phyloP scores from a whole-genome alignment of 2,113 vertebrate genomes.

The Onychorhynchus coronatus region DNA sequence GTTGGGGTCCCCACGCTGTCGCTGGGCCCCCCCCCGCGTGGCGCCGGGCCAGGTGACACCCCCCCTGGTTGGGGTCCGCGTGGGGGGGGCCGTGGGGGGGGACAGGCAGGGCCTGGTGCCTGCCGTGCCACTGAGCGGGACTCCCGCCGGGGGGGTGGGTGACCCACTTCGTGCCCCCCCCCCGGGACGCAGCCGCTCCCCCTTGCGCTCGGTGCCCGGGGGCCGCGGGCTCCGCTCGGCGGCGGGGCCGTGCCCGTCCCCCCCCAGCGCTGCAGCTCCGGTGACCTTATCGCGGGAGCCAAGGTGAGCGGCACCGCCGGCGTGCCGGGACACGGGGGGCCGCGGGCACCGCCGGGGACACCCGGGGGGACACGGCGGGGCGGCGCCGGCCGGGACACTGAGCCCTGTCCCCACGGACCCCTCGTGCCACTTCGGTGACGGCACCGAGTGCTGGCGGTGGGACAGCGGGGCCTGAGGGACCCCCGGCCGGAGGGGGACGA shows the following conservation, averaged over 20 bases:
- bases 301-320: conserved; percentile 15
- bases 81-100: neutral
- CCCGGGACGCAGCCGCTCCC: neutral
- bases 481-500: rapidly evolving
- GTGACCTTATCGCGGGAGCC: conserved; percentile 50
- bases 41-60: neutral
- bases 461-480: neutral
- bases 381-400: neutral
- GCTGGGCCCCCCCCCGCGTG: neutral
- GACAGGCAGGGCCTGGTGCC: neutral
- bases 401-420: neutral
- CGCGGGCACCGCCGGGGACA: neutral
- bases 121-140: neutral
- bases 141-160: neutral
- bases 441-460: neutral
- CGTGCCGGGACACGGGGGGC: neutral
- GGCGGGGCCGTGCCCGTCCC: neutral
- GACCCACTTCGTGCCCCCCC: conserved; percentile 4
- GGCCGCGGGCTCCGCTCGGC: neutral
- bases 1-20: neutral
- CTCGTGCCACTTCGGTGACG: rapidly evolving
- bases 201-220: neutral
- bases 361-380: neutral
- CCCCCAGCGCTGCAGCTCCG: neutral
- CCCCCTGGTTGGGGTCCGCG: neutral